Conservation (phyloP, 2,888 invertebrate genomes). For the Loripinus fragilis region DNA sequence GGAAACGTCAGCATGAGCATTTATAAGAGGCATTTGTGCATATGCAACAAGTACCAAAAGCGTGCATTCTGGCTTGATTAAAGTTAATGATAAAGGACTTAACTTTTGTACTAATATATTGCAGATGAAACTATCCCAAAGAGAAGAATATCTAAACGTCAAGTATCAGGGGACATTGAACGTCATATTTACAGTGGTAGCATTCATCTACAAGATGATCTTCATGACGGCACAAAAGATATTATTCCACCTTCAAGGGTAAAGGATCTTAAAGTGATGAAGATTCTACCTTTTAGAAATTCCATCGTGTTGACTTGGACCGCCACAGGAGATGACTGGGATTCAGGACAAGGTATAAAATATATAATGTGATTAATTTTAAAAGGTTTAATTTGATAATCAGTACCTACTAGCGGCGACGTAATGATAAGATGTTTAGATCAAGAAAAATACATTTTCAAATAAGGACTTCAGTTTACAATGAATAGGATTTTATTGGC, state of each 20-base stretch:
- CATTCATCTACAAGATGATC: not conserved
- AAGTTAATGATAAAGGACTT: too few relatives aligned
- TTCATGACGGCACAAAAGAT: slow-evolving; percentile 25
- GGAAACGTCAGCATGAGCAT: too few relatives aligned
- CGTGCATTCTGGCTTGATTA: too few relatives aligned
- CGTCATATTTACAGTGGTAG: slow-evolving; percentile 34
- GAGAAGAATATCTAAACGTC: slow-evolving; percentile 13
- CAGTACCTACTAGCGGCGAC: too few relatives aligned
- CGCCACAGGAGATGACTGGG: slow-evolving; percentile 71
- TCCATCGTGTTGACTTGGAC: slow-evolving; percentile 69
- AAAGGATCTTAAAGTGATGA: slow-evolving; percentile 65
- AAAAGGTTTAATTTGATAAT: too few relatives aligned
- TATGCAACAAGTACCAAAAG: too few relatives aligned
- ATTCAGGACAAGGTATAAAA: slow-evolving; percentile 66
- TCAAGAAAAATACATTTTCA: too few relatives aligned
- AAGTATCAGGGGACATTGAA: slow-evolving; percentile 30
- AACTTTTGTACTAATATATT: not conserved
- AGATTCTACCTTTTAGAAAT: slow-evolving; percentile 56
- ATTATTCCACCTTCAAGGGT: slow-evolving; percentile 66
- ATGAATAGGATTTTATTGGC: too few relatives aligned
- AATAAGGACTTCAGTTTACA: too few relatives aligned
- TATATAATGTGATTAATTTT: too few relatives aligned
- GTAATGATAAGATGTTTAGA: too few relatives aligned
- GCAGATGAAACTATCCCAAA: not conserved
- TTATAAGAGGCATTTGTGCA: too few relatives aligned